A percentile compares a stretch with the other conserved stretches of the same genome.
phyloP scores from a whole-genome alignment of 2,113 vertebrate species.

The Oenanthe melanoleuca region DNA sequence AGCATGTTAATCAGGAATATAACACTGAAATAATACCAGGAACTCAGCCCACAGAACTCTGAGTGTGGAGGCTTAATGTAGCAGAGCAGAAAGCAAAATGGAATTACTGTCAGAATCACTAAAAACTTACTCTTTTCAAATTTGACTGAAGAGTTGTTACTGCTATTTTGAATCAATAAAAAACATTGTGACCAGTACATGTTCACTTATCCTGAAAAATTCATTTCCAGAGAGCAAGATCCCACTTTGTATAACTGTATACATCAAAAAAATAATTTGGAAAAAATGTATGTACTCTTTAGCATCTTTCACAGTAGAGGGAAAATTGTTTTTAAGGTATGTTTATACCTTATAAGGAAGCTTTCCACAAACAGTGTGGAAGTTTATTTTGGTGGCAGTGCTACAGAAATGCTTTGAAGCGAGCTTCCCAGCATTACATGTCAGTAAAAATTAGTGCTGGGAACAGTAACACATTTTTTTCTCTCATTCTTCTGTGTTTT shows the following conservation, averaged over 20 bases:
- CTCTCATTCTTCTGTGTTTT: neutral
- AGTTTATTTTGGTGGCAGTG: neutral
- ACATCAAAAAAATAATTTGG: neutral
- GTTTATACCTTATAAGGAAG: neutral
- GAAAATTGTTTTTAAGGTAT: neutral
- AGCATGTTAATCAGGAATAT: slow-evolving; percentile 16
- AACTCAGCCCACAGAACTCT: slow-evolving; percentile 20
- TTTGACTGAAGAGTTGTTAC: neutral
- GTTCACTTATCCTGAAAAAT: neutral
- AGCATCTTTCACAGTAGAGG: neutral
- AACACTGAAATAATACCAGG: slow-evolving; percentile 17
- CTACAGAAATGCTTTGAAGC: neutral
- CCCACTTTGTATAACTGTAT: neutral
- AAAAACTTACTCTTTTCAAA: neutral
- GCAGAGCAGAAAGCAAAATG: neutral
- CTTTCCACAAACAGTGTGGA: neutral
- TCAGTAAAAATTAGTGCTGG: neutral
- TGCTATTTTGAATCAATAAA: neutral
- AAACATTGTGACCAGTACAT: neutral
- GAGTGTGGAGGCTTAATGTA: slow-evolving; percentile 5
- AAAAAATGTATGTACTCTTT: neutral
- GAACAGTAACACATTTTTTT: neutral
- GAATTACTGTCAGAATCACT: neutral
- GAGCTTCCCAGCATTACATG: neutral
- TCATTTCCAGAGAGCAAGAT: neutral